A percentile compares a stretch with the other conserved stretches of the same genome.
phyloP scores from a whole-genome alignment of 2,113 vertebrate genomes.

The Cryptoleucopteryx plumbea region DNA sequence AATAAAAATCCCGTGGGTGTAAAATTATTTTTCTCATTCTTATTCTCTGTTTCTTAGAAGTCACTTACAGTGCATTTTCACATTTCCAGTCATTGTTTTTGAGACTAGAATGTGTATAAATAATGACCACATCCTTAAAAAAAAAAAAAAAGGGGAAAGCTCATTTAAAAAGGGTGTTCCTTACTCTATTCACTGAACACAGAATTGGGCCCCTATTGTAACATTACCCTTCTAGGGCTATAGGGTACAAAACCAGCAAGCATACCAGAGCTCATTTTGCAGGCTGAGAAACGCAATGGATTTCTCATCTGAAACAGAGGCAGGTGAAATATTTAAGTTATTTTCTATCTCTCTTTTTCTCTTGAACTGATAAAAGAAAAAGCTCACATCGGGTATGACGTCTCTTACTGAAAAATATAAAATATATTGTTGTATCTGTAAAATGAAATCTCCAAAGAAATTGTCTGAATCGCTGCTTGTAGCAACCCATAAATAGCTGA shows the following conservation, averaged over 20 bases:
- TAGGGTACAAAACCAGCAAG: background rate
- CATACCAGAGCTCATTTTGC: background rate
- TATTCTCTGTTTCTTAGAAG: background rate
- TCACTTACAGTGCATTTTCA: background rate
- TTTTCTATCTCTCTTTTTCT: background rate
- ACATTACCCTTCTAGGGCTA: background rate
- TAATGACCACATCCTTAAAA: background rate
- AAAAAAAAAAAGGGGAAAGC: background rate
- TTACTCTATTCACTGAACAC: background rate
- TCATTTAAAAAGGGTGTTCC: background rate
- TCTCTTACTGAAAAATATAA: background rate
- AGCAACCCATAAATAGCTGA: background rate
- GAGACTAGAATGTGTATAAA: background rate
- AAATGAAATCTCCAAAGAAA: background rate
- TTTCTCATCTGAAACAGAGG: constrained; percentile 12
- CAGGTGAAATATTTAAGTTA: background rate
- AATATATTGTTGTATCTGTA: background rate
- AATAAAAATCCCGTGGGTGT: background rate
- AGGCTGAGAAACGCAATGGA: background rate
- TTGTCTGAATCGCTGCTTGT: background rate
- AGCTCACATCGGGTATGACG: background rate
- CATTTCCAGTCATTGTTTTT: background rate
- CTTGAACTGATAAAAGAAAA: constrained; percentile 1
- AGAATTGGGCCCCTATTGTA: background rate
- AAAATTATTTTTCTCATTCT: background rate